These are phyloP conservation scores for Apodemia duryi DNA, from an alignment of 2,888 invertebrate genomes.

Conservation along the genomic window DNA sequence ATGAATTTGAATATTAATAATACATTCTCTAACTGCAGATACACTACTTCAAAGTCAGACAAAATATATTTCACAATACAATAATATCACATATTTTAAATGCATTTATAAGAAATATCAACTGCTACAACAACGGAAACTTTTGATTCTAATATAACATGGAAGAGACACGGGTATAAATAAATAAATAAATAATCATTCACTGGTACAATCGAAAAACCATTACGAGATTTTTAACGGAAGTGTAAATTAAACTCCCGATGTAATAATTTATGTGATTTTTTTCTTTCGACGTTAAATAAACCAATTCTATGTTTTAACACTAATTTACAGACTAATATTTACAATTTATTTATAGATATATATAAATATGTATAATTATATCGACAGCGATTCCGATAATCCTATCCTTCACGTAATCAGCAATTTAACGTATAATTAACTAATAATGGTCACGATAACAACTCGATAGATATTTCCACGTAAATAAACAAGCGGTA, in stretches of 20 bases:
- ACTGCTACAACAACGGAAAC: slow-evolving; percentile 47
- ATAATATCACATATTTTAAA: slow-evolving; percentile 80
- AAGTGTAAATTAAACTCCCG: slow-evolving; percentile 72
- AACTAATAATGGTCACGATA: slow-evolving; percentile 79
- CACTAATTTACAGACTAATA: slow-evolving; percentile 76
- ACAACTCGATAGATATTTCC: slow-evolving; percentile 75
- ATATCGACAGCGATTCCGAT: slow-evolving; percentile 72
- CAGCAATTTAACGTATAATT: slow-evolving; percentile 76
- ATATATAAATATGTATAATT: slow-evolving; percentile 79
- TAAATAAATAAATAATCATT: slow-evolving; percentile 72
- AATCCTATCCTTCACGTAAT: slow-evolving; percentile 72
- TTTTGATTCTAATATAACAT: slow-evolving; percentile 46
- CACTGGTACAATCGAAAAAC: slow-evolving; percentile 78
- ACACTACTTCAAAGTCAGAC: slow-evolving; percentile 76
- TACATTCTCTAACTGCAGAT: slow-evolving; percentile 52
- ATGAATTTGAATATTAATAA: slow-evolving; percentile 54
- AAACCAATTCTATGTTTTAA: slow-evolving; percentile 78
- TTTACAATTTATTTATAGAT: slow-evolving; percentile 78
- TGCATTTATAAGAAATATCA: slow-evolving; percentile 69
- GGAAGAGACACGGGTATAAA: slow-evolving; percentile 53
- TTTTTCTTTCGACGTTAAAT: slow-evolving; percentile 76
- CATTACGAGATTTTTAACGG: slow-evolving; percentile 78
- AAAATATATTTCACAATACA: slow-evolving; percentile 73
- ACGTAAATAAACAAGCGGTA: slow-evolving; percentile 77
- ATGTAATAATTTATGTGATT: slow-evolving; percentile 77